phyloP scores from a whole-genome alignment of 1,140 invertebrate genomes.

The Teleogryllus occipitalis region DNA sequence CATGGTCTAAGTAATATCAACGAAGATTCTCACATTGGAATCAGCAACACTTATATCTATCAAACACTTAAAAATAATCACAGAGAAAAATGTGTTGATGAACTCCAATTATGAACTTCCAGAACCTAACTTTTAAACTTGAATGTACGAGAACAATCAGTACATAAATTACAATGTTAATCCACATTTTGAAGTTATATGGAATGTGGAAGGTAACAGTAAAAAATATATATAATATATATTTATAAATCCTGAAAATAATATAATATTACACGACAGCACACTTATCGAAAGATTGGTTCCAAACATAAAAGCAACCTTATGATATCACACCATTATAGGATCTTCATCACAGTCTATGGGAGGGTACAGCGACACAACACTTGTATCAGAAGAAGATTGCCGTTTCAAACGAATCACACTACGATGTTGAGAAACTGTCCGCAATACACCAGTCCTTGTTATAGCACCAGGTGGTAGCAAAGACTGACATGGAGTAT shows the following conservation, averaged over 20 bases:
- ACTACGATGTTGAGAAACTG: conserved; percentile 10
- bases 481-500: background rate
- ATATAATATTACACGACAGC: background rate
- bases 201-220: conserved; percentile 3
- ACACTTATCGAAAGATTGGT: background rate
- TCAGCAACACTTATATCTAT: background rate
- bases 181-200: background rate
- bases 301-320: background rate
- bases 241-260: background rate
- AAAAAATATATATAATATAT: background rate
- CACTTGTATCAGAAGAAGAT: conserved; percentile 32
- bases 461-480: background rate
- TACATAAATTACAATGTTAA: background rate
- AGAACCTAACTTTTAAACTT: background rate
- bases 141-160: background rate
- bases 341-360: conserved; percentile 31
- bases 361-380: conserved; percentile 24
- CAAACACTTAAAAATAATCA: conserved; percentile 2
- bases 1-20: background rate
- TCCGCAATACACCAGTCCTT: conserved; percentile 11
- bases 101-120: background rate
- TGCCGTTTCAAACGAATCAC: conserved; percentile 29
- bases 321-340: conserved; percentile 32
- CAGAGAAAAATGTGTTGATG: background rate
- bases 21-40: background rate